These are phyloP conservation scores for Festucalex cinctus DNA, from an alignment of 2,113 vertebrate species.

Conservation along the genomic window DNA sequence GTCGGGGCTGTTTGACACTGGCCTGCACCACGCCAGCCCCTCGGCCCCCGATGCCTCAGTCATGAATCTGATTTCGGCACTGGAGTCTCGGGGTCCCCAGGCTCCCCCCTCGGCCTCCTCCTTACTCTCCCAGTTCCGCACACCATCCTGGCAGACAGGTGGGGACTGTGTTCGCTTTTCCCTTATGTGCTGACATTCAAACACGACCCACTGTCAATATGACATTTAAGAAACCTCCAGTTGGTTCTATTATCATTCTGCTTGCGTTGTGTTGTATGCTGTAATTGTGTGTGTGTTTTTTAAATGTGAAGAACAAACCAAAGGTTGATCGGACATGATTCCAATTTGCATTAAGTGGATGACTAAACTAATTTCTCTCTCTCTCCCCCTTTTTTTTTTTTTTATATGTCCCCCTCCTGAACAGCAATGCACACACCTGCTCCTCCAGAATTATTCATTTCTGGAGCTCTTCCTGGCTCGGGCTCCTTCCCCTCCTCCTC, in stretches of 20 bases:
- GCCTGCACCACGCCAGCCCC: constrained; percentile 86
- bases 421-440: constrained; percentile 94
- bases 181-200: constrained; percentile 56
- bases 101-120: constrained; percentile 90
- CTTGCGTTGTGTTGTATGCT: background rate
- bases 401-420: constrained; percentile 12
- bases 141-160: constrained; percentile 96
- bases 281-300: background rate
- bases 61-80: constrained; percentile 93
- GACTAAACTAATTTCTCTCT: constrained; percentile 31
- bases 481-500: constrained; percentile 92
- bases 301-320: background rate
- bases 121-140: constrained; percentile 92
- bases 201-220: constrained; percentile 46
- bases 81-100: constrained; percentile 89
- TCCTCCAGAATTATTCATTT: constrained; percentile 93
- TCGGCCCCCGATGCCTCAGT: constrained; percentile 87
- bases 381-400: constrained; percentile 51
- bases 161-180: constrained; percentile 40
- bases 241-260: constrained; percentile 35
- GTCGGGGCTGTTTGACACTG: constrained; percentile 90
- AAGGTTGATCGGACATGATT: background rate
- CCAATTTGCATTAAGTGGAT: constrained; percentile 7
- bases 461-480: constrained; percentile 87
- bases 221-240: constrained; percentile 44